A percentile compares a stretch with the other conserved stretches of the same genome.
phyloP scores from a whole-genome alignment of 1,140 invertebrate genomes.

The Choristoneura fumiferana region DNA sequence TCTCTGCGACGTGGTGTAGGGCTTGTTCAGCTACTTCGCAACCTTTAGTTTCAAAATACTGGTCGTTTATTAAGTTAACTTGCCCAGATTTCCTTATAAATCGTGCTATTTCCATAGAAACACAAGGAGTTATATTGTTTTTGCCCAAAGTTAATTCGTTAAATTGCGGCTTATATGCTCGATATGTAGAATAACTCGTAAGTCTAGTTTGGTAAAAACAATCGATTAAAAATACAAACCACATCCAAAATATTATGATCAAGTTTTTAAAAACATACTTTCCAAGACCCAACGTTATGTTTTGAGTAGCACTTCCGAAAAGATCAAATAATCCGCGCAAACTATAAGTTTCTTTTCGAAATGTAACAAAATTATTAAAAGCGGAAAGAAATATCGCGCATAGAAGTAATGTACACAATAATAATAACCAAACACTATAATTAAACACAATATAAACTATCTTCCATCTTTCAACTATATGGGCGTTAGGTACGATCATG shows the following conservation, averaged over 20 bases:
- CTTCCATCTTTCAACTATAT: slow-evolving; percentile 4
- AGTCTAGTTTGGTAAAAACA: neutral
- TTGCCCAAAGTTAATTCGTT: neutral
- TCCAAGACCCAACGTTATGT: neutral
- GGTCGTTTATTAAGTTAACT: neutral
- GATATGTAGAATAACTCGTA: slow-evolving; percentile 3
- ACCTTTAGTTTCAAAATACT: neutral
- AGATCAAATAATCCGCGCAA: neutral
- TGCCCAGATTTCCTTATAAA: neutral
- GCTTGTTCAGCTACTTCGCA: neutral
- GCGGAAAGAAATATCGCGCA: neutral
- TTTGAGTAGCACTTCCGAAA: neutral
- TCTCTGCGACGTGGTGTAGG: neutral
- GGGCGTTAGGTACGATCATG: neutral
- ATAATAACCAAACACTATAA: neutral
- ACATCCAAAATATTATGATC: neutral
- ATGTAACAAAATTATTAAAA: neutral
- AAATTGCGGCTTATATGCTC: neutral
- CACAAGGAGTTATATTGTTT: neutral
- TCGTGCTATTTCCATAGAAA: neutral
- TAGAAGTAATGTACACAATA: neutral
- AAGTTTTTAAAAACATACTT: neutral
- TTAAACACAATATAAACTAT: slow-evolving; percentile 6
- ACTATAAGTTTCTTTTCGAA: neutral
- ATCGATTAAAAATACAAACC: neutral